phyloP scores from a whole-genome alignment of 2,888 invertebrate species.

The Epirrhoe alternata region DNA sequence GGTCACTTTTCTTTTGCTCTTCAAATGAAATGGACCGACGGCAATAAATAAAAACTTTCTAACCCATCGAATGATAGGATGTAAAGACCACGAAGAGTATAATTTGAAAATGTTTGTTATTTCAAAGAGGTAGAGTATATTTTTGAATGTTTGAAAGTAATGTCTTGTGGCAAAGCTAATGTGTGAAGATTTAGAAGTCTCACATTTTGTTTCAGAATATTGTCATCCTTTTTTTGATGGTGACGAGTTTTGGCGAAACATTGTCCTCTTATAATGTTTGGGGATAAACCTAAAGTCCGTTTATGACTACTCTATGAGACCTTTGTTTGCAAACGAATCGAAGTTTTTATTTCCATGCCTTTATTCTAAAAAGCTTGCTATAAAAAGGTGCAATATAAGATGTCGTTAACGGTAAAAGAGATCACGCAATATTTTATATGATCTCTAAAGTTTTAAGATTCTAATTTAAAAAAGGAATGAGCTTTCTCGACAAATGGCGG shows the following conservation, averaged over 20 bases:
- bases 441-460: conserved; percentile 43
- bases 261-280: conserved; percentile 74
- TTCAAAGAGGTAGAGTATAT: conserved; percentile 21
- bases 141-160: conserved; percentile 37
- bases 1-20: conserved; percentile 37
- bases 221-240: conserved; percentile 72
- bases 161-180: conserved; percentile 28
- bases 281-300: conserved; percentile 73
- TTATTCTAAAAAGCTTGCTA: conserved; percentile 58
- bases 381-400: conserved; percentile 55
- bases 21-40: conserved; percentile 53
- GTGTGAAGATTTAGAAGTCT: conserved; percentile 57
- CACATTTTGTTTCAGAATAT: conserved; percentile 74
- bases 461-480: conserved; percentile 40
- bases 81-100: conserved; percentile 9
- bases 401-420: conserved; percentile 47
- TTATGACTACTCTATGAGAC: conserved; percentile 74
- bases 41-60: conserved; percentile 77
- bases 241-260: conserved; percentile 65
- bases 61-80: conserved; percentile 3
- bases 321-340: conserved; percentile 69
- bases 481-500: conserved; percentile 32
- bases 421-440: conserved; percentile 39
- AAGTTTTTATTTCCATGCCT: conserved; percentile 75
- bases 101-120: conserved; percentile 34